Evolutionary conservation across 2,888 invertebrate genomes (phyloP), one percentile per base, ranked within the genome.

Genomic region (Athalia cordata): DNA sequence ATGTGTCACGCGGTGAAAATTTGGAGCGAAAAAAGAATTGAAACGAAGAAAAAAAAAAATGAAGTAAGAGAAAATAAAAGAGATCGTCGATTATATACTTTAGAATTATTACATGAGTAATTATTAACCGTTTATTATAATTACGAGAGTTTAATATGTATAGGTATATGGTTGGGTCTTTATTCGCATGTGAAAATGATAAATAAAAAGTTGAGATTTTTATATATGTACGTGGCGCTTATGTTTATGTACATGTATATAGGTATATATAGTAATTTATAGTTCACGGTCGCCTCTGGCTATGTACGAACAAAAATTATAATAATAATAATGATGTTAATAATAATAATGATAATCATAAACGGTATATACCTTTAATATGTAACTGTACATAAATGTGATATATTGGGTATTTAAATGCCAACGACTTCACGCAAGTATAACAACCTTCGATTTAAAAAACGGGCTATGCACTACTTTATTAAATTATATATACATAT

Each of bases 241-340:
- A 43, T 3, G 11, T 47, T 11, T 49, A 5, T 4, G 43, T 47
- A 61, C 49, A 13, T 61, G 43, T 47, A 61, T 61, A 13, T 61
- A 74, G 6, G 61, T 15, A 13, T 5, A 8, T 45, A 62, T 50
- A 7, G 43, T 62, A 75, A 75, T 62, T 75, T 64, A 62, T 75
- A 62, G 75, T 64, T 75, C 75, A 75, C 75, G 75, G 50, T 49
- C 61, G 9, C 62, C 59, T 49, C 67, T 13, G 62, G 62, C 62
- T 75, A 75, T 45, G 15, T 6, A n/a, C 61, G 52, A 49, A n/a
- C n/a, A 59, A 52, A 62, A 75, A 15, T 75, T 64, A 64, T 29
- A 29, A 29, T 29, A 75, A 75, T 75, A 29, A 61, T 62, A 75
- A 75, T 50, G n/a, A n/a, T n/a, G n/a, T 55, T 55, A 55, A 55